phyloP scores from a whole-genome alignment of 2,888 invertebrate genomes.

The Chymomyza caudatula region DNA sequence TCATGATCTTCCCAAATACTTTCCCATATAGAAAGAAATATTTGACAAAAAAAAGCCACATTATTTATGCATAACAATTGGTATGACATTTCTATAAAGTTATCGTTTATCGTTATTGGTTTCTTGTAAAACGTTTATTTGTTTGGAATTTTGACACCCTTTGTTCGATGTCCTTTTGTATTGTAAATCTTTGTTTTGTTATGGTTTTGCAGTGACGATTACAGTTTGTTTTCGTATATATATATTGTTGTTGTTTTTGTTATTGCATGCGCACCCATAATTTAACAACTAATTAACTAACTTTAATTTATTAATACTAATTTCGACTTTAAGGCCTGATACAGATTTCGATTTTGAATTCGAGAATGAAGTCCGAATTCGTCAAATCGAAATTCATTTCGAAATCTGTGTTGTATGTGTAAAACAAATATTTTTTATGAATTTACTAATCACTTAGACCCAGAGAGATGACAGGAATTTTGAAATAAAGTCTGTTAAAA shows the following conservation, averaged over 20 bases:
- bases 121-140: neutral
- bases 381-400: neutral
- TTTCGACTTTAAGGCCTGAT: neutral
- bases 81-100: slow-evolving; percentile 32
- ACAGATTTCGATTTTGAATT: neutral
- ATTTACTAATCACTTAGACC: too few relatives aligned
- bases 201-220: neutral
- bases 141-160: slow-evolving; percentile 4
- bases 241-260: slow-evolving; percentile 68
- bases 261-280: slow-evolving; percentile 55
- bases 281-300: neutral
- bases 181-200: neutral
- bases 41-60: slow-evolving; percentile 1
- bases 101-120: neutral
- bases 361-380: too few relatives aligned
- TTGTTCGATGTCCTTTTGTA: neutral
- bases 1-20: neutral
- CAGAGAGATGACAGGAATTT: too few relatives aligned
- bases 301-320: neutral
- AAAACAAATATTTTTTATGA: neutral
- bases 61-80: slow-evolving; percentile 25
- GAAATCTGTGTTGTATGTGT: neutral
- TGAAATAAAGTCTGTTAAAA: too few relatives aligned
- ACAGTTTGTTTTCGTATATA: neutral
- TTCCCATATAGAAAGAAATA: neutral